Evolutionary conservation across 2,797 vertebrate genomes (phyloP).

Genomic region (Microctenopoma lineatum): DNA sequence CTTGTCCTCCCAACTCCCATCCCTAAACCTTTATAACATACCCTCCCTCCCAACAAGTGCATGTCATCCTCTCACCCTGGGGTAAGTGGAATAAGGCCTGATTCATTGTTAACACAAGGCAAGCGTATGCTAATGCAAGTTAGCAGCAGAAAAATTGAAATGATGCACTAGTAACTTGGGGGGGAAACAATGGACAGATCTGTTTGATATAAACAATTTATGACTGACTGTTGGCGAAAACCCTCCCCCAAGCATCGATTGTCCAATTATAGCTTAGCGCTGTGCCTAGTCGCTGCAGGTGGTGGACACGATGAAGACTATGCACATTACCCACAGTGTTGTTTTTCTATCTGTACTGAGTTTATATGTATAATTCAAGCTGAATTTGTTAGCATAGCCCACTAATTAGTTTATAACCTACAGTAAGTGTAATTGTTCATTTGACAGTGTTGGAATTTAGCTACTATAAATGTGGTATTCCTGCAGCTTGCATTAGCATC

Average conservation of each 20-base stretch:
- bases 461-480: neutral
- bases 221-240: neutral
- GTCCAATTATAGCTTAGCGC: neutral
- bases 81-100: slow-evolving; percentile 64
- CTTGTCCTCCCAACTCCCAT: slow-evolving; percentile 75
- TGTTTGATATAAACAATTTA: neutral
- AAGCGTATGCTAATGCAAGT: slow-evolving; percentile 74
- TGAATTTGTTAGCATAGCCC: neutral
- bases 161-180: neutral
- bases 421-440: neutral
- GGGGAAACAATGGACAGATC: neutral
- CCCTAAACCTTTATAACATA: slow-evolving; percentile 56
- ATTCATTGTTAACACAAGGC: slow-evolving; percentile 58
- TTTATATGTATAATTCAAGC: neutral
- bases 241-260: neutral
- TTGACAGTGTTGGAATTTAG: neutral
- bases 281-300: neutral
- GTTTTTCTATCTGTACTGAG: neutral
- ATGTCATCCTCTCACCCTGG: slow-evolving; percentile 61
- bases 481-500: slow-evolving; percentile 75
- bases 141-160: slow-evolving; percentile 25
- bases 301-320: neutral
- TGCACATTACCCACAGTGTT: rapidly evolving
- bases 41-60: slow-evolving; percentile 57
- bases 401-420: neutral